phyloP scores from a whole-genome alignment of 2,797 vertebrate genomes.

The Brotula barbata region DNA sequence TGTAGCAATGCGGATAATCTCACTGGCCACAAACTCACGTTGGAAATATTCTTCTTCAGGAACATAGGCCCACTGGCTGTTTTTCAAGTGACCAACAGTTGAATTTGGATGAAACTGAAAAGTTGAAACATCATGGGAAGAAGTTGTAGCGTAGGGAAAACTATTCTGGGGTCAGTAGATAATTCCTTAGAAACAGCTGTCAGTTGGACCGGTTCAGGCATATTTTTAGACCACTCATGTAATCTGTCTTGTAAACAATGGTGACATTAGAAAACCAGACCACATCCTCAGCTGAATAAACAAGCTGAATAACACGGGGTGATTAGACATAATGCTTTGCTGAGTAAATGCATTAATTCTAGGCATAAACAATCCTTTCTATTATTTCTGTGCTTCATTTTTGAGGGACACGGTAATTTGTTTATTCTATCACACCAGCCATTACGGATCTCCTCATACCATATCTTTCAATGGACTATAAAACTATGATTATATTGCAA shows the following conservation, averaged over 20 bases:
- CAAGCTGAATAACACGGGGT: constrained; percentile 21
- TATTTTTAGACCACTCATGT: constrained; percentile 31
- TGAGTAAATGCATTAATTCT: neutral
- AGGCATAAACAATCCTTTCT: neutral
- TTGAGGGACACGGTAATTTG: too few species aligned
- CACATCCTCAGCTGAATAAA: constrained; percentile 56
- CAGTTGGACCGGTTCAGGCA: constrained; percentile 36
- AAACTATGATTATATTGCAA: too few species aligned
- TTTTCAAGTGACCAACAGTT: constrained; percentile 1
- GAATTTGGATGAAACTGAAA: constrained; percentile 10
- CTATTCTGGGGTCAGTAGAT: constrained; percentile 48
- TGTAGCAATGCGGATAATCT: constrained; percentile 1
- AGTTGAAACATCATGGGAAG: constrained; percentile 17
- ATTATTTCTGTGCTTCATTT: too few species aligned
- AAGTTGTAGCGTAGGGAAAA: constrained; percentile 1
- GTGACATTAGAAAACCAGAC: constrained; percentile 31
- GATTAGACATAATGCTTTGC: constrained; percentile 20
- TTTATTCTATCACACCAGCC: too few species aligned
- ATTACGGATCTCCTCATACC: too few species aligned
- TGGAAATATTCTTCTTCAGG: constrained; percentile 11
- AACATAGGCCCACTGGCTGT: neutral
- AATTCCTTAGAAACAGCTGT: constrained; percentile 52
- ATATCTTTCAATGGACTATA: too few species aligned
- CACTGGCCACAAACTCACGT: constrained; percentile 7
- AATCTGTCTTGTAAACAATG: constrained; percentile 36